These are phyloP conservation scores for Margaritifera margaritifera DNA, from an alignment of 2,888 invertebrate genomes.

Conservation along the genomic window DNA sequence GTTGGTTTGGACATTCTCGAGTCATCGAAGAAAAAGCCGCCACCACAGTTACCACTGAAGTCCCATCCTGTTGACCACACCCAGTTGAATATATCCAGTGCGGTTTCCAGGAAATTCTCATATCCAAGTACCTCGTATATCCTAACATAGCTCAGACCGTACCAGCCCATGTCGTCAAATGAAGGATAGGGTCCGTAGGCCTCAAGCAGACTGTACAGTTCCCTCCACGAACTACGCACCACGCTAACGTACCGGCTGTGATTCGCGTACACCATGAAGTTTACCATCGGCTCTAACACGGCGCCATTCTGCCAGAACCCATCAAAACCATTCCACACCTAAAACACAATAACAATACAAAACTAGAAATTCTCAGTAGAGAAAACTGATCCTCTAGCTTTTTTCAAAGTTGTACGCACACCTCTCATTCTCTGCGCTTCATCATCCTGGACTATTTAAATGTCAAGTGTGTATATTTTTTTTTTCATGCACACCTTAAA, in stretches of 20 bases:
- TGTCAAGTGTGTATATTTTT: too few species aligned
- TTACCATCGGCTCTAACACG: conserved; percentile 45
- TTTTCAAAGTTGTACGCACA: too few species aligned
- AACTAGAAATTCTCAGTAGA: too few species aligned
- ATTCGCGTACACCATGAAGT: conserved; percentile 45
- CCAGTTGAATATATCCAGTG: conserved; percentile 46
- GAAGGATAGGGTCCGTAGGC: conserved; percentile 54
- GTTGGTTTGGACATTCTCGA: conserved; percentile 40
- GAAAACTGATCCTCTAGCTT: too few species aligned
- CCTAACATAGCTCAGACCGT: conserved; percentile 41
- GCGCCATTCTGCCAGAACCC: conserved; percentile 59
- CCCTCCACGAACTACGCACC: conserved; percentile 32
- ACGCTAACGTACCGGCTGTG: conserved; percentile 40
- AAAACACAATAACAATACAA: neutral
- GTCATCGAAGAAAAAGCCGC: conserved; percentile 53
- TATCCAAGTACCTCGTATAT: conserved; percentile 46
- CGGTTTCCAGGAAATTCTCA: conserved; percentile 35
- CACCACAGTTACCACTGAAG: conserved; percentile 29
- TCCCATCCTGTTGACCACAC: conserved; percentile 53
- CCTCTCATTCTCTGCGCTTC: too few species aligned
- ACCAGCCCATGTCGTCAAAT: conserved; percentile 57
- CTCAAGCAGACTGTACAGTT: conserved; percentile 39
- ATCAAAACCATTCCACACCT: conserved; percentile 57
- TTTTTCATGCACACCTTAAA: too few species aligned
- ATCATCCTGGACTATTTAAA: too few species aligned